Evolutionary conservation across 2,797 vertebrate species (phyloP), one percentile per base, ranked within the genome.

Genomic region (Gobio occitaniae): DNA sequence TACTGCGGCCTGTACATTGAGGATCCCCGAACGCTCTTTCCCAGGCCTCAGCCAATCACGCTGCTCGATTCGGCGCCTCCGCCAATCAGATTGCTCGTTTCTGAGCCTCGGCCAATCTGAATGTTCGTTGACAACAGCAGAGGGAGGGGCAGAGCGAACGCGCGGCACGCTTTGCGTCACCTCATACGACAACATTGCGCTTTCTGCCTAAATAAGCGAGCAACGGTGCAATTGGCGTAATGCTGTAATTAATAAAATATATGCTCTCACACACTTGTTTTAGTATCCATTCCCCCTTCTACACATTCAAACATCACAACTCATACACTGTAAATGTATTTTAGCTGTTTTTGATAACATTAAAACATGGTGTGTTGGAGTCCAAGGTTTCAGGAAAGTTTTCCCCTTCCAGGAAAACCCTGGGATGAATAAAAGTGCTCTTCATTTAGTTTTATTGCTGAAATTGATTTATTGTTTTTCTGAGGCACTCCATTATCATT

Each of bases 31-130:
- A 94, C 95, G 94, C 95, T 95, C 95, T 96, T 96, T 96, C 93
- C 94, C 95, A 95, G 96, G 96, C 96, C 95, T 92, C 94, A 95
- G 94, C 97, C 97, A 97, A 97, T 97, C 97, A 97, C 95, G 94
- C 94, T 93, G 95, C 94, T 95, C 94, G 77, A 72, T 96, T 94
- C 94, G 95, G 95, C 95, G 96, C 95, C 95, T 92, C 95, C 94
- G 94, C 97, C 97, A 97, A 97, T 97, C 97, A 96, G 95, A 95
- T 94, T 93, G 93, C 94, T 95, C 95, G 95, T 95, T 95, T 93
- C 93, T 95, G 95, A 95, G 96, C 95, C 94, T 92, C 95, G 94
- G 94, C 97, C 97, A 97, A 97, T 97, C 96, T 96, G 95, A 94
- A 93, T 93, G 95, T 93, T 95, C 95, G 91, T 93, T 54, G 59